Percentiles rank a stretch among this genome's conserved stretches.
phyloP scores from a whole-genome alignment of 2,888 invertebrate species.

The Torymus tubicola region DNA sequence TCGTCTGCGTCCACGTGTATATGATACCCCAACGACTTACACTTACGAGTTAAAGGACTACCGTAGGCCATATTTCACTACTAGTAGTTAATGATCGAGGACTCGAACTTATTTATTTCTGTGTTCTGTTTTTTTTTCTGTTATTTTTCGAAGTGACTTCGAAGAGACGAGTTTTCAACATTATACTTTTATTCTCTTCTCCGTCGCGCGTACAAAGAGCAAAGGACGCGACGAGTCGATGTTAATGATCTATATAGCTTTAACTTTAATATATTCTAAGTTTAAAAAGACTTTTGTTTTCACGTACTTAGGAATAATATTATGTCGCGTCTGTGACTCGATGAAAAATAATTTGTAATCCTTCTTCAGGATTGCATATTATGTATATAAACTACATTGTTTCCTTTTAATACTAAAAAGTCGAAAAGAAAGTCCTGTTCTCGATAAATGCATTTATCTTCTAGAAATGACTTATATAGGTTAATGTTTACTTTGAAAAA shows the following conservation, averaged over 20 bases:
- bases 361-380: background rate
- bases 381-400: constrained; percentile 13
- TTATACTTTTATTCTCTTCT: constrained; percentile 20
- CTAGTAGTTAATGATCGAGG: constrained; percentile 41
- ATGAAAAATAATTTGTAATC: constrained; percentile 36
- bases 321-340: constrained; percentile 20
- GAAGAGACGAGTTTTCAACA: constrained; percentile 30
- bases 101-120: constrained; percentile 34
- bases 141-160: constrained; percentile 17
- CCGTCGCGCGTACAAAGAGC: constrained; percentile 21
- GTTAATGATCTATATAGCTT: constrained; percentile 36
- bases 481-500: constrained; percentile 32
- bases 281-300: constrained; percentile 34
- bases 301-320: constrained; percentile 21
- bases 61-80: constrained; percentile 54
- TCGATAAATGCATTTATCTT: constrained; percentile 5
- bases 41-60: constrained; percentile 37
- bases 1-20: background rate
- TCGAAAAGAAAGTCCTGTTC: constrained; percentile 47
- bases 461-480: background rate
- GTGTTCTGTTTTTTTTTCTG: too few relatives aligned
- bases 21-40: constrained; percentile 16
- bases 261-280: constrained; percentile 40
- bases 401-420: constrained; percentile 29
- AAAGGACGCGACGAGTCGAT: constrained; percentile 37